These are phyloP conservation scores for Eumeta japonica DNA, from an alignment of 1,140 invertebrate species.

Conservation along the genomic window DNA sequence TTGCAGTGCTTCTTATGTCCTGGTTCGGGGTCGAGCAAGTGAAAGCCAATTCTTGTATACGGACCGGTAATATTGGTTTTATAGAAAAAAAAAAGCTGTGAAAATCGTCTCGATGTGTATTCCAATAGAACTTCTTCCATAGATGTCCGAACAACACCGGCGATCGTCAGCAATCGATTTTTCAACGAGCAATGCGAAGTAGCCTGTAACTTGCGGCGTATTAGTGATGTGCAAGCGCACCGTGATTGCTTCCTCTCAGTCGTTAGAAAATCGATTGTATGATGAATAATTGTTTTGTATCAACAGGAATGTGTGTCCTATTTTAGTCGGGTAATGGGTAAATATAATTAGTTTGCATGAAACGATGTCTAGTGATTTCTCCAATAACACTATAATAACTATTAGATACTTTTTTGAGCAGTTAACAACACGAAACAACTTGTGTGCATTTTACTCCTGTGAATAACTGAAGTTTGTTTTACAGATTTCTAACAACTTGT, in stretches of 20 bases:
- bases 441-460: constrained; percentile 26
- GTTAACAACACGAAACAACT: constrained; percentile 8
- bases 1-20: constrained; percentile 51
- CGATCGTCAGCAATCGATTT: no score
- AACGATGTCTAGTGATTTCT: no score
- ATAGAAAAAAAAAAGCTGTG: no score
- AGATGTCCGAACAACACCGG: no score
- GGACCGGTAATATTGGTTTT: constrained; percentile 51
- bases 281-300: constrained; percentile 32
- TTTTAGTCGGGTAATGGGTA: constrained; percentile 38
- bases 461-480: constrained; percentile 28
- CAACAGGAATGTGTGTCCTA: constrained; percentile 46
- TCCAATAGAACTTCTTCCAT: no score
- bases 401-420: constrained; percentile 6
- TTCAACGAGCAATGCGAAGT: no score
- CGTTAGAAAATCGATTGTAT: no score
- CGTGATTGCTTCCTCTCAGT: no score
- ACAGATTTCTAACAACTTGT: constrained; percentile 4
- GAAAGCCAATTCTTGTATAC: constrained; percentile 46
- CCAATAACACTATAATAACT: not conserved
- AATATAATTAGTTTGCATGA: constrained; percentile 25
- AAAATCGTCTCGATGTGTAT: no score
- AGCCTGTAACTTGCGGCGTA: no score
- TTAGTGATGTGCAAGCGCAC: no score
- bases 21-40: constrained; percentile 52